Percentiles rank a stretch among this genome's conserved stretches.
phyloP scores from a whole-genome alignment of 30 jellyfish, hydroid and myxozoan genomes.

The Morbakka virulenta region DNA sequence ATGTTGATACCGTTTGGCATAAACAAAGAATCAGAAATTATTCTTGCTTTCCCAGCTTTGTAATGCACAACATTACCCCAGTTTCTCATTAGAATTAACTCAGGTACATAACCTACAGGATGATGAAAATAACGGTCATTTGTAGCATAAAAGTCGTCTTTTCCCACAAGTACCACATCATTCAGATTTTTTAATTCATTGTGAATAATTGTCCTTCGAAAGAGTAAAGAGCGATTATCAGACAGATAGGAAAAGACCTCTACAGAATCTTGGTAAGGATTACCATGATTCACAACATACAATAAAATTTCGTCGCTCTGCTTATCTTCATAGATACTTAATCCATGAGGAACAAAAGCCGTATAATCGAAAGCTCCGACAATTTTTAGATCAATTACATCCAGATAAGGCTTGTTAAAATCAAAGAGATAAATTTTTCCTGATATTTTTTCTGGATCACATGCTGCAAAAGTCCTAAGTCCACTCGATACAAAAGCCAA shows the following conservation, averaged over 20 bases:
- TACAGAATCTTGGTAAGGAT: conserved; percentile 35
- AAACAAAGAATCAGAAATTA: conserved; percentile 15
- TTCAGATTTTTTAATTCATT: conserved; percentile 57
- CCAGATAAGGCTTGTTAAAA: conserved; percentile 50
- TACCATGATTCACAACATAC: conserved; percentile 74
- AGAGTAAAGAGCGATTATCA: conserved; percentile 11
- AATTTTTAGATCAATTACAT: conserved; percentile 46
- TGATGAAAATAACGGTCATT: conserved; percentile 55
- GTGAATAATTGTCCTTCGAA: conserved; percentile 67
- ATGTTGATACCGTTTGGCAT: conserved; percentile 75
- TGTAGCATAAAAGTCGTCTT: conserved; percentile 62
- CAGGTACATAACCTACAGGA: background rate
- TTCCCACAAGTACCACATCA: conserved; percentile 68
- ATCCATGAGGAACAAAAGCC: conserved; percentile 85
- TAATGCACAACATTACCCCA: conserved; percentile 72
- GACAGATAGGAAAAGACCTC: conserved; percentile 62
- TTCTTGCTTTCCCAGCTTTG: conserved; percentile 40
- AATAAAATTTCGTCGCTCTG: background rate
- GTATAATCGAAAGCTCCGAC: background rate
- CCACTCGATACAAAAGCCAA: conserved; percentile 92
- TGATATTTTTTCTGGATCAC: conserved; percentile 22
- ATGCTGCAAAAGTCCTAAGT: conserved; percentile 38
- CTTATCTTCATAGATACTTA: conserved; percentile 51
- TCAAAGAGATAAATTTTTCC: conserved; percentile 83
- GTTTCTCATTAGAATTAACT: background rate